Conservation (phyloP, 2,113 vertebrate species). For the Hippocampus zosterae region DNA sequence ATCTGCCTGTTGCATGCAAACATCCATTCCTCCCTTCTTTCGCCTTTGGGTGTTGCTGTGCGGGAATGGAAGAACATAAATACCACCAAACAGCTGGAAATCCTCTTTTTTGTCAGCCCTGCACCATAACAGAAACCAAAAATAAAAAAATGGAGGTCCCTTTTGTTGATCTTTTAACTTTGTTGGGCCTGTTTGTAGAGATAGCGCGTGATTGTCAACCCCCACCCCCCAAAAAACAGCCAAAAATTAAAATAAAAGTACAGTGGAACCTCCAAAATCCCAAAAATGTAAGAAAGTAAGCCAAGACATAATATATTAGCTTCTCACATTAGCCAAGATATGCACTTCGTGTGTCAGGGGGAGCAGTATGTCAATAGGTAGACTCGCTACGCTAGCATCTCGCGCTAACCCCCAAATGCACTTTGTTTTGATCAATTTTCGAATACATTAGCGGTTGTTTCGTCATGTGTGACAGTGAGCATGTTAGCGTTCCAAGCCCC, state of each 20-base stretch:
- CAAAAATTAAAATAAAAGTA: constrained; percentile 1
- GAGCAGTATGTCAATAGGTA: too few species aligned
- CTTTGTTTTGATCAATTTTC: too few species aligned
- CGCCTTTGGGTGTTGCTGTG: constrained; percentile 3
- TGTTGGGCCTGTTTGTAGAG: constrained; percentile 8
- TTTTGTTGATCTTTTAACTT: constrained; percentile 6
- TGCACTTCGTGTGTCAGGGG: not conserved
- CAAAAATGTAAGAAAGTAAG: not conserved
- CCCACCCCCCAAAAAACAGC: not conserved
- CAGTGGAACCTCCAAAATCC: not conserved
- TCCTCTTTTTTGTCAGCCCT: not conserved
- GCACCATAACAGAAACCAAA: not conserved
- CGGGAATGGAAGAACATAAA: constrained; percentile 5
- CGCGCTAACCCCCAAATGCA: too few species aligned
- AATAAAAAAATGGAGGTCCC: not conserved
- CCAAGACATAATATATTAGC: not conserved
- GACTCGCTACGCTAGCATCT: too few species aligned
- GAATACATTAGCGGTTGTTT: too few species aligned
- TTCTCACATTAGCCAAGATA: not conserved
- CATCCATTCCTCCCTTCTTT: not conserved
- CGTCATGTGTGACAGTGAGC: too few species aligned
- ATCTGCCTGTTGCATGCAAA: constrained; percentile 41
- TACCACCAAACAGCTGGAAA: not conserved
- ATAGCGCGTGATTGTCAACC: not conserved
- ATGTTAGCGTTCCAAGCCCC: too few species aligned